phyloP scores from a whole-genome alignment of 2,888 invertebrate species.

The Euzophera pinguis region DNA sequence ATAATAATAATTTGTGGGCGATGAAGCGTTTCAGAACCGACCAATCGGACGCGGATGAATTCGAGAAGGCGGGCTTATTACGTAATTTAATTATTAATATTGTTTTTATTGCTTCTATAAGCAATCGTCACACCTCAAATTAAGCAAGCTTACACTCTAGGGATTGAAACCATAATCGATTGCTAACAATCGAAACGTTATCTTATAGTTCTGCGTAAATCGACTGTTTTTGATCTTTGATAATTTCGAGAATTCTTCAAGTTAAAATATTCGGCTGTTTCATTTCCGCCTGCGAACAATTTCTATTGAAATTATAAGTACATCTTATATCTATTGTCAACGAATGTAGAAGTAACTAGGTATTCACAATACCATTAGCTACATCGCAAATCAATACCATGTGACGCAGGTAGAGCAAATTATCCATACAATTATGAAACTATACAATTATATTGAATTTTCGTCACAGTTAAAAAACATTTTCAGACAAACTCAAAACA shows the following conservation, averaged over 20 bases:
- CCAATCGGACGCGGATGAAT: conserved; percentile 45
- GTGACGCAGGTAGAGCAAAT: conserved; percentile 44
- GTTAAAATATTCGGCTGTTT: too few species aligned
- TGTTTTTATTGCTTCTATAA: not conserved
- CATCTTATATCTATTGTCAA: too few species aligned
- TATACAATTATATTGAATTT: conserved; percentile 52
- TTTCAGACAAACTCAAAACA: conserved; percentile 58
- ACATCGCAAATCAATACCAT: conserved; percentile 42
- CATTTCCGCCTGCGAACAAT: not conserved
- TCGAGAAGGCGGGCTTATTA: conserved; percentile 45
- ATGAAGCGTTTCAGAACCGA: conserved; percentile 27
- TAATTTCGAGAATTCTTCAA: too few species aligned
- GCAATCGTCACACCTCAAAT: not conserved
- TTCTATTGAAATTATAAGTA: not conserved
- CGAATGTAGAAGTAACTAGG: conserved; percentile 4
- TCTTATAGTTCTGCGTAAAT: too few species aligned
- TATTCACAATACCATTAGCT: conserved; percentile 47
- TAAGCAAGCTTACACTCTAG: too few species aligned
- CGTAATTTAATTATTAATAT: not conserved
- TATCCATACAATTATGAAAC: conserved; percentile 30
- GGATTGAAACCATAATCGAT: too few species aligned
- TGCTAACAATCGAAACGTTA: too few species aligned
- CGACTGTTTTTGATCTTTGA: too few species aligned
- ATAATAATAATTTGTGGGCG: conserved; percentile 42
- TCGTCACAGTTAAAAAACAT: conserved; percentile 44